phyloP scores from a whole-genome alignment of 2,888 invertebrate species.

The Icerya purchasi region DNA sequence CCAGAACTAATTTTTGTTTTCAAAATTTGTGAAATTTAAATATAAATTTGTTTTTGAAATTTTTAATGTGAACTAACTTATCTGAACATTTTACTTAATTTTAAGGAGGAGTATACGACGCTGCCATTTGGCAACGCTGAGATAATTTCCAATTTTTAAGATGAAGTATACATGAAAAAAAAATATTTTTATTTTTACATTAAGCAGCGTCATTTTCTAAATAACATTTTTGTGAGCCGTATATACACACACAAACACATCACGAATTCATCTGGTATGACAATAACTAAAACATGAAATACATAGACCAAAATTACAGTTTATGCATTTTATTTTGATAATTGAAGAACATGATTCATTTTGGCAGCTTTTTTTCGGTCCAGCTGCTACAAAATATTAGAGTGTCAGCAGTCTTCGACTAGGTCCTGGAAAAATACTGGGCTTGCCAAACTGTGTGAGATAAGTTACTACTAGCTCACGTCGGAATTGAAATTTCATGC shows the following conservation, averaged over 20 bases:
- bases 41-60: conserved; percentile 1
- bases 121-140: not conserved
- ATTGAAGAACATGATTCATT: not conserved
- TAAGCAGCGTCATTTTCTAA: not conserved
- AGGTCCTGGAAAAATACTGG: not conserved
- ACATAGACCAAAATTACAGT: not conserved
- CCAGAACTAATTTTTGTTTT: not conserved
- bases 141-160: not conserved
- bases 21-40: too few species aligned
- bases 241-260: not conserved
- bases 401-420: too few species aligned
- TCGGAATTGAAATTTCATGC: not conserved
- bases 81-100: too few species aligned
- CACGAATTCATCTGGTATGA: not conserved
- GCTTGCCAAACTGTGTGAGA: not conserved
- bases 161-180: not conserved
- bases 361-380: not conserved
- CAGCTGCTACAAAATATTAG: not conserved
- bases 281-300: not conserved
- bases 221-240: not conserved
- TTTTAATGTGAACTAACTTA: too few species aligned
- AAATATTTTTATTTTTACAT: not conserved
- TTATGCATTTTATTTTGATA: not conserved
- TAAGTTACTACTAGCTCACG: not conserved
- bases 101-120: not conserved